phyloP scores from a whole-genome alignment of 2,888 invertebrate species.

The Branchellion lobata region DNA sequence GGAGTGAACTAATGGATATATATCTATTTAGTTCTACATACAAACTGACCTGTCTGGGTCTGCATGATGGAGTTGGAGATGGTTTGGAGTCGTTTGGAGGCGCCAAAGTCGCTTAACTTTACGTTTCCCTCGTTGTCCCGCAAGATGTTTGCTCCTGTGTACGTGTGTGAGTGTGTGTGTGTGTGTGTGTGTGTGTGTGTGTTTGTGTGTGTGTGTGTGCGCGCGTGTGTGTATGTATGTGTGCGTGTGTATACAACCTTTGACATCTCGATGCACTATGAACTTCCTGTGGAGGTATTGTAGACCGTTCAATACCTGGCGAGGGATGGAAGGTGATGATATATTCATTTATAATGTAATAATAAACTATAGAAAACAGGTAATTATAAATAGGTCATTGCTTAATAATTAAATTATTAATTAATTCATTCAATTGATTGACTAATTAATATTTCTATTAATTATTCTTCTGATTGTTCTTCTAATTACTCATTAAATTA shows the following conservation, averaged over 20 bases:
- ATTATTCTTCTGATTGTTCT: too few species aligned
- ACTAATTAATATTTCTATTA: too few species aligned
- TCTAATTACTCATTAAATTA: too few species aligned
- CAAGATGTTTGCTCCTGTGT: constrained; percentile 63
- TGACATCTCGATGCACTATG: constrained; percentile 65
- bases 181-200: constrained; percentile 61
- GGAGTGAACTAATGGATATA: too few species aligned
- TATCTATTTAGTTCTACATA: too few species aligned
- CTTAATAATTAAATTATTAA: too few species aligned
- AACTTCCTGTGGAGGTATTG: constrained; percentile 63
- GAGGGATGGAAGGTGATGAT: constrained; percentile 60
- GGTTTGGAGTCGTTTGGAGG: constrained; percentile 63
- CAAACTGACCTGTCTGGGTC: constrained; percentile 54
- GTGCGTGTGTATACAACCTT: constrained; percentile 56
- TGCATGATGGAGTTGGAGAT: constrained; percentile 53
- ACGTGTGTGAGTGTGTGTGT: too few species aligned
- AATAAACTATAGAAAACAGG: not conserved
- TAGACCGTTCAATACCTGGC: constrained; percentile 63
- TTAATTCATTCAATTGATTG: too few species aligned
- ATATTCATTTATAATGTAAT: constrained; percentile 55
- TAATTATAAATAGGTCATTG: too few species aligned
- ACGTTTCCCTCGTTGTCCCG: constrained; percentile 63
- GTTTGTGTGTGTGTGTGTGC: constrained; percentile 52
- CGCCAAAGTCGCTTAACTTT: constrained; percentile 65
- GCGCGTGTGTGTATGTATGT: constrained; percentile 59